These are phyloP conservation scores for Platycheirus albimanus DNA, from an alignment of 2,888 invertebrate genomes.

Conservation along the genomic window DNA sequence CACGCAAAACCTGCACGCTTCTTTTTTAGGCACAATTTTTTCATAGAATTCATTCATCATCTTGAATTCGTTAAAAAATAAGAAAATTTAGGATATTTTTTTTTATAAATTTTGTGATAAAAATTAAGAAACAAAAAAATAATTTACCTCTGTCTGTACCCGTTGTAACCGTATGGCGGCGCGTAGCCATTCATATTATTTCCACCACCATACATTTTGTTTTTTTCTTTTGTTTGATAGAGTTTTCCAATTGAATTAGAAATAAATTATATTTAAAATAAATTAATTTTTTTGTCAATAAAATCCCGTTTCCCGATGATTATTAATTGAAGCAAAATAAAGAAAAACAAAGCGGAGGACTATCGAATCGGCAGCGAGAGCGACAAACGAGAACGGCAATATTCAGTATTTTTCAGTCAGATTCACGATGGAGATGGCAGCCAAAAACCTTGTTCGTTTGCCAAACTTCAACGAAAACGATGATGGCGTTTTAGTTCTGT, in stretches of 20 bases:
- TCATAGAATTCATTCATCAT: too few relatives aligned
- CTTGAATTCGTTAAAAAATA: too few relatives aligned
- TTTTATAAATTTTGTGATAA: constrained; percentile 11
- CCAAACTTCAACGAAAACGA: constrained; percentile 52
- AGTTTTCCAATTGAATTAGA: constrained; percentile 46
- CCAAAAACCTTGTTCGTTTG: constrained; percentile 38
- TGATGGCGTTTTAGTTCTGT: constrained; percentile 66
- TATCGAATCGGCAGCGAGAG: constrained; percentile 58
- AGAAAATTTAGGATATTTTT: too few relatives aligned
- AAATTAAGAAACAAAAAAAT: constrained; percentile 40
- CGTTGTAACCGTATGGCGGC: constrained; percentile 78
- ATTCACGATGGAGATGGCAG: constrained; percentile 27
- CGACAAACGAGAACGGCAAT: too few relatives aligned
- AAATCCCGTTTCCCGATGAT: constrained; percentile 20
- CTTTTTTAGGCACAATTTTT: too few relatives aligned
- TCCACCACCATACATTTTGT: constrained; percentile 77
- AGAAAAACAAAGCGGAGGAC: constrained; percentile 60
- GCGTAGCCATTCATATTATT: constrained; percentile 78
- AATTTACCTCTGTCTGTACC: constrained; percentile 78
- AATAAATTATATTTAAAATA: constrained; percentile 34
- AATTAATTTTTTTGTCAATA: constrained; percentile 31
- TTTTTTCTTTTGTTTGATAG: constrained; percentile 38
- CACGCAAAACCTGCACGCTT: constrained; percentile 24
- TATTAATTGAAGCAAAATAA: constrained; percentile 57
- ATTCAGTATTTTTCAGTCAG: too few relatives aligned